Base-by-base conservation (phyloP, 92 coral and sea anemone genomes). In the Metridium senile region DNA sequence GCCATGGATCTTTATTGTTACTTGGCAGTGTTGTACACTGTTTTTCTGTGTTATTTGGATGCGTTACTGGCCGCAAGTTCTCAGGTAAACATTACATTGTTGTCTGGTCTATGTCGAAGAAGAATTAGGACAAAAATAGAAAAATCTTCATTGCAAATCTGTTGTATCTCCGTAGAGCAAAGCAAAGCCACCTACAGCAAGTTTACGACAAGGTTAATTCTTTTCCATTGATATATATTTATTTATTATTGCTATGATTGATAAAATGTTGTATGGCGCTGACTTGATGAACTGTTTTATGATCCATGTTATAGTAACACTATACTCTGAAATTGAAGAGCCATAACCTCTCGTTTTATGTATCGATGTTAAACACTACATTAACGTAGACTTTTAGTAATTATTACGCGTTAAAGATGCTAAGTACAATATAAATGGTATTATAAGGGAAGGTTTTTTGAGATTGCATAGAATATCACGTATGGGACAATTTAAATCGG, bases 131-230 rank as follows among this genome's bases (percentile, higher is more conserved):
- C 13, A 39, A 13, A 39, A 39, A 39, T 39, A 6, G 13, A 4
- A 4, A 13, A 39, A 4, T 39, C 13, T 4, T 39, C 49, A 39
- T 13, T 39, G 6, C 49, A 4, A 4, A 13, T 39, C 49, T n/a
- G 65, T 63, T 63, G 29, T 28, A 16, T 31, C 31, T 28, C n/a
- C 45, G 7, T 39, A 63, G 69, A 63, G 21, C n/a, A 63, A 63
- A 16, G n/a, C 16, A 16, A 63, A 29, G 43, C 39, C 69, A 21
- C 16, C 43, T 13, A 28, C 43, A 28, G 69, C 69, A 28, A 28
- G 43, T 31, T 17, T 4, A 1, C 69, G 22, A 3, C 69, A 63
- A 63, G 69, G 69, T 63, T 27, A 61, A 29, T 17, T 17, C 10
- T 54, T 9, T 1, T 59, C 26, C 26, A 53, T 53, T 53, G 59